Percentiles rank a stretch among this genome's conserved stretches.
Conservation (phyloP, 2,113 vertebrate genomes). For the Ctenodactylus gundi region DNA sequence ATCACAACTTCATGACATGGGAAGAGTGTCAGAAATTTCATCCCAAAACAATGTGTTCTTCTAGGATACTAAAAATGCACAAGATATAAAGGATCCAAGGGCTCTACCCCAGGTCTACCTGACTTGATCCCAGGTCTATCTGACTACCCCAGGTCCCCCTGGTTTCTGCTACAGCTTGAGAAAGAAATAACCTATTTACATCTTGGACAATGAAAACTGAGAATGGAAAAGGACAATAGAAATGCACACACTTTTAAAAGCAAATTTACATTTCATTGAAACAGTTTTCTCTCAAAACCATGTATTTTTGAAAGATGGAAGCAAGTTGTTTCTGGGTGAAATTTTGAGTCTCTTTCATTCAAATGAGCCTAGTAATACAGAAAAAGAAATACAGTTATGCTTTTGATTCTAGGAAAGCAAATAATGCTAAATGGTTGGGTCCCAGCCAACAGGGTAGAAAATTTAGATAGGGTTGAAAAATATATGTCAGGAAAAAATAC, state of each 20-base stretch:
- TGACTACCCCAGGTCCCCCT: too few relatives aligned
- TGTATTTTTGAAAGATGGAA: constrained; percentile 5
- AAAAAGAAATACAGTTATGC: background rate
- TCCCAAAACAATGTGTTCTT: background rate
- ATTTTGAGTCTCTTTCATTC: constrained; percentile 44
- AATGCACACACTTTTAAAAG: background rate
- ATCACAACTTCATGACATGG: background rate
- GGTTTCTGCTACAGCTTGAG: background rate
- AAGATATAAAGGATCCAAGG: background rate
- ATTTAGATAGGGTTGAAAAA: background rate
- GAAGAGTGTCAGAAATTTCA: background rate
- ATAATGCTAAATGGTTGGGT: background rate
- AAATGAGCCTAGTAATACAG: constrained; percentile 26
- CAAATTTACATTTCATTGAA: background rate
- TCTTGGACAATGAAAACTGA: background rate
- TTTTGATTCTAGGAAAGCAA: constrained; percentile 34
- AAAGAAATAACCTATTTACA: background rate
- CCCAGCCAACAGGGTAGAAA: background rate
- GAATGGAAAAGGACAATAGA: background rate
- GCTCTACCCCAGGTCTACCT: background rate
- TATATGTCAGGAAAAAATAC: constrained; percentile 12
- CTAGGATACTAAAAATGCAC: background rate
- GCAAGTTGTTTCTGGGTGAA: constrained; percentile 25
- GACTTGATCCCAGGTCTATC: too few relatives aligned
- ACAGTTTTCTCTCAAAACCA: background rate